These are phyloP conservation scores for Heliangelus exortis DNA, from an alignment of 2,797 vertebrate species.

Conservation along the genomic window DNA sequence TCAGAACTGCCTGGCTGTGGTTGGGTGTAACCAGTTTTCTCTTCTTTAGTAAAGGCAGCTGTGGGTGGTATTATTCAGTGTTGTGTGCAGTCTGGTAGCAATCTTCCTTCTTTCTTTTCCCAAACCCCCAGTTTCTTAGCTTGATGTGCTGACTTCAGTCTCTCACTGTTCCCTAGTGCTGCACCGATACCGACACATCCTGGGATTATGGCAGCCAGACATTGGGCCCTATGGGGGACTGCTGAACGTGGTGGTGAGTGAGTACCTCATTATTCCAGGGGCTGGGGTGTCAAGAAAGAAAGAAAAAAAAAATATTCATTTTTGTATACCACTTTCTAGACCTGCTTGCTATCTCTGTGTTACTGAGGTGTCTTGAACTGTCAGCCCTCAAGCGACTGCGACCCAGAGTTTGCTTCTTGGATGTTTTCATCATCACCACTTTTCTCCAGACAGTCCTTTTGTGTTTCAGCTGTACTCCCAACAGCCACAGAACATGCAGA, in stretches of 20 bases:
- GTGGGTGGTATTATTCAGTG: neutral
- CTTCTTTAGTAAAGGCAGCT: neutral
- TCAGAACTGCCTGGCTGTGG: neutral
- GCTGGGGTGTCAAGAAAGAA: fast-evolving
- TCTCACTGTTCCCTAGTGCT: slow-evolving; percentile 82
- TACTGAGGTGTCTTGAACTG: fast-evolving
- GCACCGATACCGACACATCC: slow-evolving; percentile 91
- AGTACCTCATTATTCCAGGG: fast-evolving
- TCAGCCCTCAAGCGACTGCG: neutral
- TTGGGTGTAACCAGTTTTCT: neutral
- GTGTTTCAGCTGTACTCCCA: neutral
- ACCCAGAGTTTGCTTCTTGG: neutral
- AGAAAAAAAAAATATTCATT: too few species aligned
- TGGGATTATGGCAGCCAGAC: slow-evolving; percentile 98
- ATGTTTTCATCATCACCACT: neutral
- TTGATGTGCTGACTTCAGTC: neutral
- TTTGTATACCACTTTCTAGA: fast-evolving
- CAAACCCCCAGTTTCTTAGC: neutral
- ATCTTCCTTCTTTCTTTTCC: neutral
- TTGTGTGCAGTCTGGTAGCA: neutral
- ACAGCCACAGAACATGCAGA: neutral
- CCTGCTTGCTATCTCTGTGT: neutral
- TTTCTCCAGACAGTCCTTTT: neutral
- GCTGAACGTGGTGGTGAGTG: slow-evolving; percentile 95
- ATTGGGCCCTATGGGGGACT: slow-evolving; percentile 97